Conservation (phyloP, 23 tunicate species). For the Diplosoma virens region DNA sequence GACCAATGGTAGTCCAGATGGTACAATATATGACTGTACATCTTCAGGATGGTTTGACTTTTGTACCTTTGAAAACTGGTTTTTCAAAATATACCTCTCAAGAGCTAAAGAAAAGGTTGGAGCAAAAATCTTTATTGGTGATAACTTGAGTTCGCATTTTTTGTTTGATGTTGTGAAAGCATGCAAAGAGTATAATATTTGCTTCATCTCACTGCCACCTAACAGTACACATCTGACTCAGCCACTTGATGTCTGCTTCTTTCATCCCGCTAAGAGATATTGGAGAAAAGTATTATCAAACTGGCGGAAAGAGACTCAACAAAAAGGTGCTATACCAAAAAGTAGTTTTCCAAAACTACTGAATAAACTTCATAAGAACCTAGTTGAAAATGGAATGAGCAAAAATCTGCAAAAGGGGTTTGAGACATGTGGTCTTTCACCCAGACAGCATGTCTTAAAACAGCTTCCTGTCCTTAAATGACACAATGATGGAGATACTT, state of each 20-base stretch:
- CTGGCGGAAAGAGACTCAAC: slow-evolving; percentile 11
- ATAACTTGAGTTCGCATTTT: slow-evolving; percentile 28
- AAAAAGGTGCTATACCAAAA: slow-evolving; percentile 4
- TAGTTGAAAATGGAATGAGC: neutral
- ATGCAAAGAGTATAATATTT: slow-evolving; percentile 17
- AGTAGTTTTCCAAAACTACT: neutral
- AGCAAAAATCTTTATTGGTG: slow-evolving; percentile 15
- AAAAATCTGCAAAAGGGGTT: neutral
- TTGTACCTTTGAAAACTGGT: slow-evolving; percentile 11
- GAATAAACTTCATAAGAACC: neutral
- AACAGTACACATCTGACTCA: slow-evolving; percentile 9
- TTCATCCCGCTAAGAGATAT: slow-evolving; percentile 7
- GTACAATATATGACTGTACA: slow-evolving; percentile 13
- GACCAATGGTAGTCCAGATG: slow-evolving; percentile 16
- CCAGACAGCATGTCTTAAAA: slow-evolving; percentile 21
- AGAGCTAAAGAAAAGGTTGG: neutral
- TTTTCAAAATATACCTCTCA: slow-evolving; percentile 10
- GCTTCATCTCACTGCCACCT: slow-evolving; percentile 6
- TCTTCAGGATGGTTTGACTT: slow-evolving; percentile 12
- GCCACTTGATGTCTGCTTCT: slow-evolving; percentile 22
- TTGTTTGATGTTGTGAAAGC: slow-evolving; percentile 1
- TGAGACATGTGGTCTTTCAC: slow-evolving; percentile 15
- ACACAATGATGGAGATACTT: slow-evolving; percentile 1
- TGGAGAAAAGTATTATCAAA: slow-evolving; percentile 15
- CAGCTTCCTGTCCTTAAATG: neutral